Percentiles rank a stretch among this genome's conserved stretches.
These are phyloP conservation scores for Triplophysa dalaica DNA, from an alignment of 2,113 vertebrate species.

Conservation along the genomic window DNA sequence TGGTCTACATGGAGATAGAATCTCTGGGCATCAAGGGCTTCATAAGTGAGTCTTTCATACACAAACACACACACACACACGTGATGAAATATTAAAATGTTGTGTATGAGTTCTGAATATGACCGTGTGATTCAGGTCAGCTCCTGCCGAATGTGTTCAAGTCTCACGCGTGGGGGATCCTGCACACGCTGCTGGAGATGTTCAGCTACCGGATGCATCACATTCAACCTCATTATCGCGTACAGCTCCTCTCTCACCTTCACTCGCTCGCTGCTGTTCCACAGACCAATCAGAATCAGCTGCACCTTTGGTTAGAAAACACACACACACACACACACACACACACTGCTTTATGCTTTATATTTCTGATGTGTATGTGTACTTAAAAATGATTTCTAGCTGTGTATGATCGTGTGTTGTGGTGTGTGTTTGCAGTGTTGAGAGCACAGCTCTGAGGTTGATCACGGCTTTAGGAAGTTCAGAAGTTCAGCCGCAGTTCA, in stretches of 20 bases:
- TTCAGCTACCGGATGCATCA: slow-evolving; percentile 99
- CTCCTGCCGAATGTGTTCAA: slow-evolving; percentile 96
- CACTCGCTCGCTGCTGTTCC: slow-evolving; percentile 94
- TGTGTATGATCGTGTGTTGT: background rate
- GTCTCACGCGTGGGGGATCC: slow-evolving; percentile 95
- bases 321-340: slow-evolving; percentile 23
- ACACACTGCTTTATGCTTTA: background rate
- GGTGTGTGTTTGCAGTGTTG: slow-evolving; percentile 76
- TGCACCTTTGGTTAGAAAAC: slow-evolving; percentile 88
- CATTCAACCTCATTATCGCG: slow-evolving; percentile 96
- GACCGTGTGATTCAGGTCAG: slow-evolving; percentile 77
- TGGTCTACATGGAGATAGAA: slow-evolving; percentile 99
- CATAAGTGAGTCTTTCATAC: slow-evolving; percentile 84
- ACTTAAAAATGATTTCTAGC: background rate
- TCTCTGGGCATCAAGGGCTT: slow-evolving; percentile 99
- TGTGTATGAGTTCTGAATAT: background rate
- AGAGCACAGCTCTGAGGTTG: slow-evolving; percentile 92
- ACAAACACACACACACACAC: too few relatives aligned
- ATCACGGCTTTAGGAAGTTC: slow-evolving; percentile 97
- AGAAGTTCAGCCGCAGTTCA: slow-evolving; percentile 95
- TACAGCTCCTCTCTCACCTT: slow-evolving; percentile 95
- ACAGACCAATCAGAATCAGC: slow-evolving; percentile 98
- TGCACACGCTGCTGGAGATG: slow-evolving; percentile 97
- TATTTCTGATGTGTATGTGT: background rate
- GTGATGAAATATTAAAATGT: too few relatives aligned